Conservation (phyloP, 64 coral and sea anemone species). For the Porites lutea region DNA sequence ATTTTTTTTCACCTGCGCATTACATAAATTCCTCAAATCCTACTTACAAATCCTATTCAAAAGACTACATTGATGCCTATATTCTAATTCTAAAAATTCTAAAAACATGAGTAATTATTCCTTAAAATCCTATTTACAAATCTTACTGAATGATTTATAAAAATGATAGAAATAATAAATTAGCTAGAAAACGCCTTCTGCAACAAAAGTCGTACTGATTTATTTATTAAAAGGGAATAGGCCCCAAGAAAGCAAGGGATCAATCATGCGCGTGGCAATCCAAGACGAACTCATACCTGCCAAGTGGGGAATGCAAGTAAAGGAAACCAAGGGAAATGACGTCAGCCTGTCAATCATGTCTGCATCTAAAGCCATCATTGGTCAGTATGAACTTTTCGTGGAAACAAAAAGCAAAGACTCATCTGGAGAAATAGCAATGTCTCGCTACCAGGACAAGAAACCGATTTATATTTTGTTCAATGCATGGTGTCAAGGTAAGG, state of each 20-base stretch:
- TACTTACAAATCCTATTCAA: too few species aligned
- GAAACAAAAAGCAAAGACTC: constrained; percentile 36
- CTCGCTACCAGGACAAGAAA: constrained; percentile 6
- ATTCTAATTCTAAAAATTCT: too few species aligned
- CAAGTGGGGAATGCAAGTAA: constrained; percentile 43
- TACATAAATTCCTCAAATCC: too few species aligned
- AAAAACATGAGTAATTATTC: too few species aligned
- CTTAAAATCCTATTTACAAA: too few species aligned
- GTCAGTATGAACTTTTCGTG: constrained; percentile 34
- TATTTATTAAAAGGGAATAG: constrained; percentile 31
- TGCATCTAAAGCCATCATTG: constrained; percentile 14
- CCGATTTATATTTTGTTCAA: constrained; percentile 51
- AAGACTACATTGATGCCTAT: too few species aligned
- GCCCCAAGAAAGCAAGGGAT: constrained; percentile 54
- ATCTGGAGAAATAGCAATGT: not conserved
- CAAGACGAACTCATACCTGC: not conserved
- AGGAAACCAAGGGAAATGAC: not conserved
- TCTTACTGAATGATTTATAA: too few species aligned
- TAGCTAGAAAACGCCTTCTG: too few species aligned
- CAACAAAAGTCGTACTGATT: not conserved
- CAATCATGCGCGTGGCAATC: not conserved
- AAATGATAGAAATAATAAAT: too few species aligned
- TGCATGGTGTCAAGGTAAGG: constrained; percentile 62
- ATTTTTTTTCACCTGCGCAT: too few species aligned
- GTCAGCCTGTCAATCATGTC: constrained; percentile 43